phyloP scores from a whole-genome alignment of 2,113 vertebrate species.

The Lepus europaeus region DNA sequence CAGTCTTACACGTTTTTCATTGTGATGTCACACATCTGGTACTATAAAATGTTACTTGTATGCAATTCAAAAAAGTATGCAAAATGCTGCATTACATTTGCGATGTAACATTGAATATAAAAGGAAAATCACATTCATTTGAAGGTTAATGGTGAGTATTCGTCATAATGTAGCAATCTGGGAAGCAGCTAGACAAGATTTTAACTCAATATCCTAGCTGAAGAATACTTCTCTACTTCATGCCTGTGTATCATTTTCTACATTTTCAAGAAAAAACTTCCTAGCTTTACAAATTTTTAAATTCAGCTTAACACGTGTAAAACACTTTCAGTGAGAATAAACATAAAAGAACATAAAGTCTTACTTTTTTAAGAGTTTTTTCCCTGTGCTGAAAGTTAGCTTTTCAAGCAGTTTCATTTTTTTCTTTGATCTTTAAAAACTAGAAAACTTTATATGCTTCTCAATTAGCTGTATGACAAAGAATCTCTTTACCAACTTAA shows the following conservation, averaged over 20 bases:
- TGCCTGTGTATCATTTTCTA: slow-evolving; percentile 31
- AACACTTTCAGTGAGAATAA: slow-evolving; percentile 48
- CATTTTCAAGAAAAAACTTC: slow-evolving; percentile 38
- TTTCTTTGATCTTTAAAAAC: slow-evolving; percentile 6
- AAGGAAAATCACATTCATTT: slow-evolving; percentile 50
- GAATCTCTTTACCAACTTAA: neutral
- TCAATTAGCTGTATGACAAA: neutral
- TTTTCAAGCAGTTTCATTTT: neutral
- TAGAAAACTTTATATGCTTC: neutral
- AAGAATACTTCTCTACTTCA: slow-evolving; percentile 1
- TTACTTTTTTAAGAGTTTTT: neutral
- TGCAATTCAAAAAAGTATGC: slow-evolving; percentile 43
- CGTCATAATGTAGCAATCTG: neutral
- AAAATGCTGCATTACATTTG: slow-evolving; percentile 1
- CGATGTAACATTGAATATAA: neutral
- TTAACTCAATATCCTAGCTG: neutral
- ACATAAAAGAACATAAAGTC: neutral
- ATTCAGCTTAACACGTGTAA: neutral
- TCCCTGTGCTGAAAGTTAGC: neutral
- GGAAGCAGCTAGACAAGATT: neutral
- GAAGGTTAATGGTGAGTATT: neutral
- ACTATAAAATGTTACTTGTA: slow-evolving; percentile 54
- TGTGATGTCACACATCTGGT: slow-evolving; percentile 76
- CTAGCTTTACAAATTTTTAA: neutral
- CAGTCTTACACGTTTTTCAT: slow-evolving; percentile 66